Base-by-base conservation (phyloP, 2,888 invertebrate genomes). In the Lutraria lutraria region DNA sequence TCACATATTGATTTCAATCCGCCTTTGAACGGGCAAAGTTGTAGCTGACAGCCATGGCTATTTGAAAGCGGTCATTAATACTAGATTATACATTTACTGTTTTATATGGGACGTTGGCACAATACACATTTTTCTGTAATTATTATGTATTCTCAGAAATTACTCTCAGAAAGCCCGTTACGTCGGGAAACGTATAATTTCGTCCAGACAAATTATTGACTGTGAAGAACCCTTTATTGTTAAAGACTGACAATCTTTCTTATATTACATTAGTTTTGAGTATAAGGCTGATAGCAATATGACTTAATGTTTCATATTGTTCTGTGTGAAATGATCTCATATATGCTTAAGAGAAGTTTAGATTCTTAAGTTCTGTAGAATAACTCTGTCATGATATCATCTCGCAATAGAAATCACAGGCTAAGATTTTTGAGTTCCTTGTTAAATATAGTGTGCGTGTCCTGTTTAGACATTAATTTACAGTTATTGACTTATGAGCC, bases 61-160 rank as follows among this genome's bases (percentile, higher is more conserved):
- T 25, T 25, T 25, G 3, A n/a, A 68, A 68, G 63, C 63, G 63
- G 63, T 12, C 25, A 68, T 68, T 0, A 6, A 43, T 25, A 25
- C 25, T 25, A 68, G 25, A 68, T 68, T 68, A n/a, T 68, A 68
- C 25, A 68, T 25, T 25, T n/a, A 10, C 21, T 12, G 12, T n/a
- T 25, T 8, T 68, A n/a, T 68, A 68, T 68, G 25, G 25, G 63
- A 25, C 63, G n/a, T 68, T 25, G n/a, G 63, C 13, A 68, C 63
- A 68, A 68, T 68, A 68, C 63, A 25, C 25, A 25, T 68, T 56
- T 56, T 68, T 68, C 63, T 68, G 25, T 68, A 68, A 68, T 68
- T 68, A 68, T 68, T 25, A 68, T 25, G 25, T 25, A n/a, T 68
- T 0, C 63, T 12, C 25, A 8, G 63, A n/a, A 68, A 68, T 68